These are phyloP conservation scores for Spizella passerina DNA, from an alignment of 2,797 vertebrate genomes.

Conservation along the genomic window DNA sequence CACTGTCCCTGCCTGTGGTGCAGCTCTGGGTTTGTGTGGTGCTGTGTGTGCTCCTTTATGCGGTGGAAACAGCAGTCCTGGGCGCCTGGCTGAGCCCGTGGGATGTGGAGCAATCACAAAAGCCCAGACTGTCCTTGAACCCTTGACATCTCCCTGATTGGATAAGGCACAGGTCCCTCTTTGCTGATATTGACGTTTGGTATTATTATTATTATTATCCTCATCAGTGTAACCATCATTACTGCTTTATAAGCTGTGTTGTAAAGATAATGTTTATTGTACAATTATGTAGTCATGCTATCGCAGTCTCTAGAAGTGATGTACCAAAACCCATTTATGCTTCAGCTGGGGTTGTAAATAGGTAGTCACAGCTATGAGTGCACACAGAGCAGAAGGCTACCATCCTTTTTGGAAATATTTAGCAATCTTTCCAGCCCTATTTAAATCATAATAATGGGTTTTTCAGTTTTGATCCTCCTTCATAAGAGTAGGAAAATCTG, in stretches of 20 bases:
- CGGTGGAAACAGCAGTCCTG: background rate
- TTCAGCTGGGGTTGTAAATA: background rate
- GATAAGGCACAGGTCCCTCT: background rate
- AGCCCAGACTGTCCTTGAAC: background rate
- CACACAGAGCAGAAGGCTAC: background rate
- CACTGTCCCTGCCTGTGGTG: fast-evolving
- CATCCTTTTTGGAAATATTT: background rate
- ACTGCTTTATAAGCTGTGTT: background rate
- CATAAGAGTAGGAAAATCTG: background rate
- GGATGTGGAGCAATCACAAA: background rate
- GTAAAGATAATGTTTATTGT: background rate
- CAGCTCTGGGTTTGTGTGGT: fast-evolving
- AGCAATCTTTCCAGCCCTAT: background rate
- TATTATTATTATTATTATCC: background rate
- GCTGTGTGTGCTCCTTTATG: fast-evolving
- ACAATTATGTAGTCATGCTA: background rate
- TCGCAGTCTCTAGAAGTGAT: background rate
- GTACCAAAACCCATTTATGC: background rate
- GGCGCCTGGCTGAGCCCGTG: background rate
- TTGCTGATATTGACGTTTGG: background rate
- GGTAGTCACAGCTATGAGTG: background rate
- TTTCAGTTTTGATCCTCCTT: background rate
- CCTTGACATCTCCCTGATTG: background rate
- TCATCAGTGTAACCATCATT: background rate
- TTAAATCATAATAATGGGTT: background rate